Evolutionary conservation across 2,113 vertebrate genomes (phyloP).

Genomic region (Lonchura striata): DNA sequence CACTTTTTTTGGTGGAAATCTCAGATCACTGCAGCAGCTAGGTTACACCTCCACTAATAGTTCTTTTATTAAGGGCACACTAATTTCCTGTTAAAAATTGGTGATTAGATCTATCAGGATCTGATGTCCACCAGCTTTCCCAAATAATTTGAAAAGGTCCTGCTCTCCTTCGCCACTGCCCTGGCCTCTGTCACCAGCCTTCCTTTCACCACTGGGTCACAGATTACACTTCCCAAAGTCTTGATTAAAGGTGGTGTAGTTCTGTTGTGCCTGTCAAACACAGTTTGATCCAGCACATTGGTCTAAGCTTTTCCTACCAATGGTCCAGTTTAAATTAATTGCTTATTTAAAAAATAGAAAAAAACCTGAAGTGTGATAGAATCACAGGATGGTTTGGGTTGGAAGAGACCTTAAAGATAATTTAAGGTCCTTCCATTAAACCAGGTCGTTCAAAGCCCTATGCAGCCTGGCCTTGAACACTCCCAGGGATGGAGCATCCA

Average conservation of each 20-base stretch:
- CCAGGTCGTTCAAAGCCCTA: neutral
- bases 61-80: neutral
- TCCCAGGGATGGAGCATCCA: neutral
- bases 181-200: rapidly evolving
- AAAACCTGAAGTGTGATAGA: neutral
- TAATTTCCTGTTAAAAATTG: neutral
- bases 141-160: neutral
- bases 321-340: neutral
- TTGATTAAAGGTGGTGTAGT: neutral
- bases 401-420: neutral
- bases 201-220: neutral
- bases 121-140: neutral
- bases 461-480: neutral
- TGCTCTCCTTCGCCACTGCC: neutral
- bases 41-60: neutral
- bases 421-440: neutral
- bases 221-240: neutral
- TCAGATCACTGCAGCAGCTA: neutral
- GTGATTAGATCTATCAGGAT: neutral
- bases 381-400: neutral
- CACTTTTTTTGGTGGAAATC: neutral
- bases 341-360: neutral
- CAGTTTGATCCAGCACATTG: neutral
- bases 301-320: neutral
- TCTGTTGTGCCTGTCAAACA: neutral